phyloP scores from a whole-genome alignment of 1,140 invertebrate species.

The Holotrichia oblita region DNA sequence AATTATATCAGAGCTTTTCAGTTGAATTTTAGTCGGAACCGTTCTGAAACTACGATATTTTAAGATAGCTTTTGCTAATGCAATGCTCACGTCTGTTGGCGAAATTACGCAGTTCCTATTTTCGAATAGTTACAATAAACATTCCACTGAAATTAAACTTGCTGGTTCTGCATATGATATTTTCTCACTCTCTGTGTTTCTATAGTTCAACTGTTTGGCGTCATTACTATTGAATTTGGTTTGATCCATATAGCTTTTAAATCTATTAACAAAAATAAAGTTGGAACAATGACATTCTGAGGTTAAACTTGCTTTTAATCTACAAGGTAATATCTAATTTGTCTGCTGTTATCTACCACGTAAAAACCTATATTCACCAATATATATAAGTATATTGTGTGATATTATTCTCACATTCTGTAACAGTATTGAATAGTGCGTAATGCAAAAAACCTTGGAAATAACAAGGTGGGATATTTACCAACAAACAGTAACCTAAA shows the following conservation, averaged over 20 bases:
- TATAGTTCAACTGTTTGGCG: not conserved
- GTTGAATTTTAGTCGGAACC: no score
- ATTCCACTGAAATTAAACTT: conserved; percentile 15
- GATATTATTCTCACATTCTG: no score
- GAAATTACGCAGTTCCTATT: conserved; percentile 30
- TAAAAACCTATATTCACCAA: no score
- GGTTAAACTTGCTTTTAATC: no score
- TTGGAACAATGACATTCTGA: no score
- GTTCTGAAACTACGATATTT: not conserved
- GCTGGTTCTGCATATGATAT: not conserved
- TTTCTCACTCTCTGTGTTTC: not conserved
- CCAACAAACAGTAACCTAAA: conserved; percentile 27
- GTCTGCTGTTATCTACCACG: no score
- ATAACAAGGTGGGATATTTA: not conserved
- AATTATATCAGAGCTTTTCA: not conserved
- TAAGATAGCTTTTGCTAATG: not conserved
- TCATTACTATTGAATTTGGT: not conserved
- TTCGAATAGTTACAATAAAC: conserved; percentile 34
- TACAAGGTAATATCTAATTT: no score
- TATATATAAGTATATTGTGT: no score
- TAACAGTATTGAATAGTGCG: not conserved
- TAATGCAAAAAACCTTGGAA: not conserved
- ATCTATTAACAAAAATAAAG: no score
- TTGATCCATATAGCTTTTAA: no score
- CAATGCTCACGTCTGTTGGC: conserved; percentile 9